Percentiles rank a stretch among this genome's conserved stretches.
These are phyloP conservation scores for Acrobasis suavella DNA, from an alignment of 2,888 invertebrate genomes.

Conservation along the genomic window DNA sequence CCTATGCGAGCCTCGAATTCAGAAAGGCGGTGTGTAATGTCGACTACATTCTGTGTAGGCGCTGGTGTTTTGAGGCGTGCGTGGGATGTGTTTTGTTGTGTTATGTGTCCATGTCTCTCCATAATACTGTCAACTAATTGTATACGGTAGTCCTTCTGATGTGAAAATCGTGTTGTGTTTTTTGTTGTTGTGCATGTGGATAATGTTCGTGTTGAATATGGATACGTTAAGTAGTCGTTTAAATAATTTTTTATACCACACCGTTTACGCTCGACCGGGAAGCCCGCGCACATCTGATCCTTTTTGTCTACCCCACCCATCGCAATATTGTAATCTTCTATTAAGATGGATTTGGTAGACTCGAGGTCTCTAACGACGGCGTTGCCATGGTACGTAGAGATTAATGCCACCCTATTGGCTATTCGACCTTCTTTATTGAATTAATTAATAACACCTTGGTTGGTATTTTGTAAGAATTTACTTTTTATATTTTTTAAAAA, in stretches of 20 bases:
- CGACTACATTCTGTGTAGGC: neutral
- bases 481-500: too few relatives aligned
- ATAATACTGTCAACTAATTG: conserved; percentile 4
- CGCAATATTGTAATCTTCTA: conserved; percentile 25
- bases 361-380: neutral
- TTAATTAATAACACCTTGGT: too few relatives aligned
- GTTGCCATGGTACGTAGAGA: conserved; percentile 27
- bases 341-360: conserved; percentile 8
- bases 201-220: conserved; percentile 10
- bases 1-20: neutral
- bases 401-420: conserved; percentile 26
- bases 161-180: neutral
- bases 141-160: conserved; percentile 1
- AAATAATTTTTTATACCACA: conserved; percentile 32
- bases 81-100: neutral
- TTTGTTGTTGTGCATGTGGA: neutral
- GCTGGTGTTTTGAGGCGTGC: neutral
- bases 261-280: conserved; percentile 27
- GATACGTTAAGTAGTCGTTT: conserved; percentile 27
- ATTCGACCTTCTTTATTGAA: too few relatives aligned
- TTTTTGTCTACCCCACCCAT: conserved; percentile 31
- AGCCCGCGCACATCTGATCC: conserved; percentile 28
- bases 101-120: neutral
- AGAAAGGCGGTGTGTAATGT: neutral
- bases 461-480: too few relatives aligned